A percentile compares a stretch with the other conserved stretches of the same genome.
These are phyloP conservation scores for Cryptomyrus ogoouensis DNA, from an alignment of 2,113 vertebrate genomes.

Conservation along the genomic window DNA sequence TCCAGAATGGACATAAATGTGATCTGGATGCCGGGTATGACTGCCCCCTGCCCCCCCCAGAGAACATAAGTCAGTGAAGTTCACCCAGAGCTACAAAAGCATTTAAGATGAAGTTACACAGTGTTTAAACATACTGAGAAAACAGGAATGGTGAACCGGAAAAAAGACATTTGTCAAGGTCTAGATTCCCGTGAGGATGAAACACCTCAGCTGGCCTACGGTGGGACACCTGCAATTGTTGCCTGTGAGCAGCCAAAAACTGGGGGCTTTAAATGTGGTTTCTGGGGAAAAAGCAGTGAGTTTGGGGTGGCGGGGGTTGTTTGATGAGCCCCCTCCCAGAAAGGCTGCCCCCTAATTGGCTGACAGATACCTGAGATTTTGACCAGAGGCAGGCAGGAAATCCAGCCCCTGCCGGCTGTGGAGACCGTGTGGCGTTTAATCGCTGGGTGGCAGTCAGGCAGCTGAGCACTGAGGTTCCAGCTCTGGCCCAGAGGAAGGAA, in stretches of 20 bases:
- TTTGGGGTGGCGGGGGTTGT: slow-evolving; percentile 24
- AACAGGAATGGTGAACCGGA: neutral
- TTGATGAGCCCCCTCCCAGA: slow-evolving; percentile 21
- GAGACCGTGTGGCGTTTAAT: slow-evolving; percentile 36
- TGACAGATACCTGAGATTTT: slow-evolving; percentile 29
- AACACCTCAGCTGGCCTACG: neutral
- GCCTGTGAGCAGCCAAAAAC: neutral
- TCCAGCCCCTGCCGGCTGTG: slow-evolving; percentile 25
- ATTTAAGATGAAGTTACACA: neutral
- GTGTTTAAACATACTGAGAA: neutral
- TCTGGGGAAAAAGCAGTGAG: slow-evolving; percentile 21
- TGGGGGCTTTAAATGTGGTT: neutral
- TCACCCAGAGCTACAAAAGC: neutral
- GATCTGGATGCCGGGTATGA: neutral
- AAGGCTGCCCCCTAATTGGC: slow-evolving; percentile 31
- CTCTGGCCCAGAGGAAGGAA: slow-evolving; percentile 6
- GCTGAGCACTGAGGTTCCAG: slow-evolving; percentile 25
- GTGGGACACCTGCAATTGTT: neutral
- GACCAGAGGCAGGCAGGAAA: slow-evolving; percentile 39
- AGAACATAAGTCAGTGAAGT: neutral
- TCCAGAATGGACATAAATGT: neutral
- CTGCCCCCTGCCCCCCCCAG: neutral
- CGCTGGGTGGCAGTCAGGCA: slow-evolving; percentile 42
- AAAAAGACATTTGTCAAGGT: neutral
- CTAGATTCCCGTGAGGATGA: neutral